Evolutionary conservation across 2,797 vertebrate genomes (phyloP).

Genomic region (Triplophysa yarkandensis): DNA sequence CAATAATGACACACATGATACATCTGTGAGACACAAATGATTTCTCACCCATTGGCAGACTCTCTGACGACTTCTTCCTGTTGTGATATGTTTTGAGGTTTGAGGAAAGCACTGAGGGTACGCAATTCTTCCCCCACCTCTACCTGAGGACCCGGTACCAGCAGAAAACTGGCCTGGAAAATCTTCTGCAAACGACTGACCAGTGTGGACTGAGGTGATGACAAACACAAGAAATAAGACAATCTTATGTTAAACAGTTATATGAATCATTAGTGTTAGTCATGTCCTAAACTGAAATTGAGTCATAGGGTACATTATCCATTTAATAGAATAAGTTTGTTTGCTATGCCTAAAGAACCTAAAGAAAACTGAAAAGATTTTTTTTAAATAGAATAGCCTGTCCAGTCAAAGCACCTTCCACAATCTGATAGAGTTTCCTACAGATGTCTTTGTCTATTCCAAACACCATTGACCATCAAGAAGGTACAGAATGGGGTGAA

Average conservation of each 20-base stretch:
- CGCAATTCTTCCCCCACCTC: conserved; percentile 76
- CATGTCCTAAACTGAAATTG: neutral
- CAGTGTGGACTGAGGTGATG: conserved; percentile 75
- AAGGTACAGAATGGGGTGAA: neutral
- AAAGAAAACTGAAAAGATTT: neutral
- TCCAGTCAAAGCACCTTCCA: conserved; percentile 54
- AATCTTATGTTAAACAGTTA: neutral
- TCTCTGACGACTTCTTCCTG: conserved; percentile 36
- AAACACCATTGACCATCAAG: neutral
- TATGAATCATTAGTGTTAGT: neutral
- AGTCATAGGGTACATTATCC: neutral
- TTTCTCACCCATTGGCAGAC: conserved; percentile 58
- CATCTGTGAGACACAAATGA: neutral
- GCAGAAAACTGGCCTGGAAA: conserved; percentile 88
- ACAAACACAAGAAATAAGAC: conserved; percentile 26
- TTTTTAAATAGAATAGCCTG: conserved; percentile 29
- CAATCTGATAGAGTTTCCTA: conserved; percentile 29
- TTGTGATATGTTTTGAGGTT: conserved; percentile 61
- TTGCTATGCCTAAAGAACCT: neutral
- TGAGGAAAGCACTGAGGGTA: conserved; percentile 80
- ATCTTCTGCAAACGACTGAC: conserved; percentile 84
- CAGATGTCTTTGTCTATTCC: neutral
- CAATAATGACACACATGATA: neutral
- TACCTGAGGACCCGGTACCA: conserved; percentile 62
- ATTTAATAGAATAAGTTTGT: neutral